These are phyloP conservation scores for Solea senegalensis DNA, from an alignment of 2,113 vertebrate genomes.

Conservation along the genomic window DNA sequence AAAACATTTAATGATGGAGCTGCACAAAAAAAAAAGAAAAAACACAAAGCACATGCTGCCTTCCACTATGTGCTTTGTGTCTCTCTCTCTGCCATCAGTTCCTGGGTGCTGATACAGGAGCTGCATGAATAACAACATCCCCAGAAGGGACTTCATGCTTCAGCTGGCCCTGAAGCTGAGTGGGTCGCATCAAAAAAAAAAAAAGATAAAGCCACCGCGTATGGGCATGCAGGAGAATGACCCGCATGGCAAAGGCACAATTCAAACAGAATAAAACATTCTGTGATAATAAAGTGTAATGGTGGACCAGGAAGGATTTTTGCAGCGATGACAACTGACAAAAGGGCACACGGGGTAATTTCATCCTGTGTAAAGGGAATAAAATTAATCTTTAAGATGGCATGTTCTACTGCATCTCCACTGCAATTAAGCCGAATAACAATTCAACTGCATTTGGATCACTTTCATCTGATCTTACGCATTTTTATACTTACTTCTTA, in stretches of 20 bases:
- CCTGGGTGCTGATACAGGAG: slow-evolving; percentile 8
- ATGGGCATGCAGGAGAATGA: neutral
- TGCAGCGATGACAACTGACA: too few species aligned
- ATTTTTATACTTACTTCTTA: too few species aligned
- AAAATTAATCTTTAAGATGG: too few species aligned
- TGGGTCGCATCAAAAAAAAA: slow-evolving; percentile 1
- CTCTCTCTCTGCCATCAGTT: neutral
- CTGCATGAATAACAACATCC: slow-evolving; percentile 22
- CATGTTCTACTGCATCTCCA: too few species aligned
- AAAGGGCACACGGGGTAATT: too few species aligned
- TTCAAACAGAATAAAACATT: neutral
- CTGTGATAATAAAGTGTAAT: too few species aligned
- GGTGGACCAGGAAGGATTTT: neutral
- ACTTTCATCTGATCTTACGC: too few species aligned
- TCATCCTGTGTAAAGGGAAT: too few species aligned
- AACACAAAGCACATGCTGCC: neutral
- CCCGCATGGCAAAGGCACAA: neutral
- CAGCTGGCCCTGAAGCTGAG: slow-evolving; percentile 27
- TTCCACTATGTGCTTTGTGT: neutral
- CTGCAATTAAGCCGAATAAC: too few species aligned
- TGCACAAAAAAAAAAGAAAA: neutral
- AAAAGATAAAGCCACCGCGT: neutral
- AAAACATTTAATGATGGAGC: neutral
- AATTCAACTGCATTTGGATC: too few species aligned
- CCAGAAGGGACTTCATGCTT: slow-evolving; percentile 22